Evolutionary conservation across 2,797 vertebrate genomes (phyloP).

Genomic region (Propithecus perrieri): DNA sequence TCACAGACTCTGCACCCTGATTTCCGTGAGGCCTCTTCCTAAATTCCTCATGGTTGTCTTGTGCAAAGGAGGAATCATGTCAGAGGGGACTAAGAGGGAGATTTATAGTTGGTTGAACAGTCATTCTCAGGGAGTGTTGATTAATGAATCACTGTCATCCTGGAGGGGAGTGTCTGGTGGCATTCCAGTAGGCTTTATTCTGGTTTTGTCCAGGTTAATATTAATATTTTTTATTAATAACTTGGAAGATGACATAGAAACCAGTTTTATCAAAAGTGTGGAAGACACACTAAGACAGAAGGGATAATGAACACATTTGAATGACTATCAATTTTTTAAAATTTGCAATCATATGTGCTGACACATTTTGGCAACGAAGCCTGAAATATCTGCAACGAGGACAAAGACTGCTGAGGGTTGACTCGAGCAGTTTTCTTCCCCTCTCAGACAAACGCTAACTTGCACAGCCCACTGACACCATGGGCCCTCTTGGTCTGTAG

Average conservation of each 20-base stretch:
- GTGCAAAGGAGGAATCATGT: not conserved
- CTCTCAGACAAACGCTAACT: not conserved
- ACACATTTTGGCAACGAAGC: conserved; percentile 26
- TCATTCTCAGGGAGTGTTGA: not conserved
- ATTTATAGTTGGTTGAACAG: not conserved
- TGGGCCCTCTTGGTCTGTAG: not conserved
- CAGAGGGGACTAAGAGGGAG: not conserved
- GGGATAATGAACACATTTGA: conserved; percentile 15
- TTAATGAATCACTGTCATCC: conserved; percentile 12
- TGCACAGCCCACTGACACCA: not conserved
- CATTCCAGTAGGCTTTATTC: conserved; percentile 19
- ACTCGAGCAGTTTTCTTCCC: not conserved
- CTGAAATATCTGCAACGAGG: not conserved
- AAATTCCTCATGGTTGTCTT: not conserved
- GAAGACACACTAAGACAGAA: conserved; percentile 32
- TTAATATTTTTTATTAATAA: conserved; percentile 52
- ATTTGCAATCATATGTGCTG: not conserved
- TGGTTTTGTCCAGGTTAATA: not conserved
- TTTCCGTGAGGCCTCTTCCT: not conserved
- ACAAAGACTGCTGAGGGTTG: not conserved
- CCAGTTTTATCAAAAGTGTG: conserved; percentile 50
- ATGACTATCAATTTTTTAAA: conserved; percentile 9
- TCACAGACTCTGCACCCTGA: not conserved
- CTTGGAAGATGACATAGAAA: conserved; percentile 48
- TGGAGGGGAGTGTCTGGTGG: not conserved